phyloP scores from a whole-genome alignment of 2,888 invertebrate genomes.

The Netelia virgata region DNA sequence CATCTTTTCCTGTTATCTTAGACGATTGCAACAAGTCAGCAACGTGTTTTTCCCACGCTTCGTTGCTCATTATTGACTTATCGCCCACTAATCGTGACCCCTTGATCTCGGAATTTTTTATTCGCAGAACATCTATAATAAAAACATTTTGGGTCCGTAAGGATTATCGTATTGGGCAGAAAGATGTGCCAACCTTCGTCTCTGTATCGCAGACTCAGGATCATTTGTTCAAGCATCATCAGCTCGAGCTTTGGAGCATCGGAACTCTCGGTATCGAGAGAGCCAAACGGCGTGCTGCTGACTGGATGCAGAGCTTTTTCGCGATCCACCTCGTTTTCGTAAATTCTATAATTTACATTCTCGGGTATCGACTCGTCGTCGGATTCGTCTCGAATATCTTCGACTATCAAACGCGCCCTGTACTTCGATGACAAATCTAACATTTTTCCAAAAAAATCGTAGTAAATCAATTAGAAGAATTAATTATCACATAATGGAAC shows the following conservation, averaged over 20 bases:
- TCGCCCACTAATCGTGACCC: slow-evolving; percentile 58
- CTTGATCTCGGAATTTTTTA: slow-evolving; percentile 69
- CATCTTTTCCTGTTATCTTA: slow-evolving; percentile 28
- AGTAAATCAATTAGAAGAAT: slow-evolving; percentile 1
- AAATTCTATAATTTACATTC: slow-evolving; percentile 64
- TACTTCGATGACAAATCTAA: slow-evolving; percentile 76
- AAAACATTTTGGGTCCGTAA: slow-evolving; percentile 10
- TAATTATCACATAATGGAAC: not conserved
- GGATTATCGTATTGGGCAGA: not conserved
- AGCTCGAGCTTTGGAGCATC: slow-evolving; percentile 69
- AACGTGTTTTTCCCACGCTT: slow-evolving; percentile 74
- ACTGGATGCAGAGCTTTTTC: slow-evolving; percentile 71
- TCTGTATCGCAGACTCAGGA: slow-evolving; percentile 69
- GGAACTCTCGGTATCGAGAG: slow-evolving; percentile 68
- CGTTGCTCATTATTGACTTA: slow-evolving; percentile 70
- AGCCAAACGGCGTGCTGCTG: slow-evolving; percentile 73
- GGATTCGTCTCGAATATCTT: slow-evolving; percentile 67
- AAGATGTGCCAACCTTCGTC: slow-evolving; percentile 71
- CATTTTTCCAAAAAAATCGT: slow-evolving; percentile 9
- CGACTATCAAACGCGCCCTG: slow-evolving; percentile 68
- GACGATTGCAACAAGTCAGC: slow-evolving; percentile 64
- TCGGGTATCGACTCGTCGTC: slow-evolving; percentile 65
- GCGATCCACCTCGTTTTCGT: slow-evolving; percentile 68
- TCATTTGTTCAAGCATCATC: slow-evolving; percentile 72
- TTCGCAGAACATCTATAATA: slow-evolving; percentile 71